These are phyloP conservation scores for Cabera pusaria DNA, from an alignment of 2,888 invertebrate genomes.

Conservation along the genomic window DNA sequence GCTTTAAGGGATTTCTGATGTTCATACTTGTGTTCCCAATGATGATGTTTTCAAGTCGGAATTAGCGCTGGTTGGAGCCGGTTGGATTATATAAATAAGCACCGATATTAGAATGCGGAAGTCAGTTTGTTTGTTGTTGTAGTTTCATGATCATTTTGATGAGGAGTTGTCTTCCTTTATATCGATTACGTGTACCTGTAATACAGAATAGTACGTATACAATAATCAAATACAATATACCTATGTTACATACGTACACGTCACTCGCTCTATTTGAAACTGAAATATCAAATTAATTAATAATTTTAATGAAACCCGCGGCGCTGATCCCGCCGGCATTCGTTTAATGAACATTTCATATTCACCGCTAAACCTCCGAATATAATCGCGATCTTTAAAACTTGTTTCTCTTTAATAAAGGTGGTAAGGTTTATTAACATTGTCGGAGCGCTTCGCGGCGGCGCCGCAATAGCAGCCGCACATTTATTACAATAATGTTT, in stretches of 20 bases:
- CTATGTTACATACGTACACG: too few species aligned
- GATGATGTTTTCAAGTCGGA: not conserved
- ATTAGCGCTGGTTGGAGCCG: conserved; percentile 1
- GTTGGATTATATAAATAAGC: too few species aligned
- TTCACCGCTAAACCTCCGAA: conserved; percentile 18
- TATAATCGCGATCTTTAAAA: conserved; percentile 31
- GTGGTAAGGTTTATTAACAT: conserved; percentile 37
- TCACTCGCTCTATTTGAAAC: too few species aligned
- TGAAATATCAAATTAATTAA: conserved; percentile 9
- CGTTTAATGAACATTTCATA: conserved; percentile 19
- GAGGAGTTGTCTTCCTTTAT: too few species aligned
- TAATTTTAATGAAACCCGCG: conserved; percentile 4
- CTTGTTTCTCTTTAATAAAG: conserved; percentile 40
- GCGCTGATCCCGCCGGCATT: conserved; percentile 4
- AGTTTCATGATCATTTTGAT: too few species aligned
- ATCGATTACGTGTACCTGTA: too few species aligned
- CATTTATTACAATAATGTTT: conserved; percentile 48
- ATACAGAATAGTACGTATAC: too few species aligned
- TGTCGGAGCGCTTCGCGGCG: conserved; percentile 18
- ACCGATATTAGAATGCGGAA: too few species aligned
- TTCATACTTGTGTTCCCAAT: not conserved
- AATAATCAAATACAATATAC: too few species aligned
- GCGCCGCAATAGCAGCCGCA: conserved; percentile 13
- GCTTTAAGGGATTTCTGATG: conserved; percentile 13
- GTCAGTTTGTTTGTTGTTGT: too few species aligned